Conservation (phyloP, 2,888 invertebrate species). For the Myathropa florea region DNA sequence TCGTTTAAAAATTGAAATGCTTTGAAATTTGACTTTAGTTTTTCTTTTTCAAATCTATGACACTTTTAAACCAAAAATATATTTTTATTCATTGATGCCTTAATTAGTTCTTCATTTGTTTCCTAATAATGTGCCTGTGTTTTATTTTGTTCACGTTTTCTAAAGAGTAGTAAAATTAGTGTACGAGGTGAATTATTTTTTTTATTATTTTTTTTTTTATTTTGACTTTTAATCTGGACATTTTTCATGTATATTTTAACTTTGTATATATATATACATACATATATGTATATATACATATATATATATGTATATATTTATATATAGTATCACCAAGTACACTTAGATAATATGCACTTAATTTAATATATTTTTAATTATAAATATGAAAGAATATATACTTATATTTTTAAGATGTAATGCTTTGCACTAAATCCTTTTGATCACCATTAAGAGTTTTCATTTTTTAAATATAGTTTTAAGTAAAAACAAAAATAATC, state of each 20-base stretch:
- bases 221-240: slow-evolving; percentile 14
- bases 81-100: neutral
- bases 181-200: slow-evolving; percentile 35
- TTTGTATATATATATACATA: neutral
- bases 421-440: slow-evolving; percentile 68
- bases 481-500: slow-evolving; percentile 12
- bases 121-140: slow-evolving; percentile 47
- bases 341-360: slow-evolving; percentile 48
- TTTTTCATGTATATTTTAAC: neutral
- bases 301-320: neutral
- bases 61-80: slow-evolving; percentile 26
- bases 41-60: slow-evolving; percentile 1
- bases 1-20: slow-evolving; percentile 6
- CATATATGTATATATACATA: neutral
- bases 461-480: slow-evolving; percentile 50
- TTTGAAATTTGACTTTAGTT: slow-evolving; percentile 3
- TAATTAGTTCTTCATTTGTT: neutral
- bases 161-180: slow-evolving; percentile 37
- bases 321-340: slow-evolving; percentile 20
- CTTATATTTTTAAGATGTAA: slow-evolving; percentile 58
- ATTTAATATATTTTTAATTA: slow-evolving; percentile 53
- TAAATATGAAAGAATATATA: slow-evolving; percentile 70
- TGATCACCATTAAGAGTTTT: slow-evolving; percentile 69
- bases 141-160: slow-evolving; percentile 25
- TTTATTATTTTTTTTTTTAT: too few species aligned